phyloP scores from a whole-genome alignment of 2,113 vertebrate genomes.

The Limnothrissa miodon region DNA sequence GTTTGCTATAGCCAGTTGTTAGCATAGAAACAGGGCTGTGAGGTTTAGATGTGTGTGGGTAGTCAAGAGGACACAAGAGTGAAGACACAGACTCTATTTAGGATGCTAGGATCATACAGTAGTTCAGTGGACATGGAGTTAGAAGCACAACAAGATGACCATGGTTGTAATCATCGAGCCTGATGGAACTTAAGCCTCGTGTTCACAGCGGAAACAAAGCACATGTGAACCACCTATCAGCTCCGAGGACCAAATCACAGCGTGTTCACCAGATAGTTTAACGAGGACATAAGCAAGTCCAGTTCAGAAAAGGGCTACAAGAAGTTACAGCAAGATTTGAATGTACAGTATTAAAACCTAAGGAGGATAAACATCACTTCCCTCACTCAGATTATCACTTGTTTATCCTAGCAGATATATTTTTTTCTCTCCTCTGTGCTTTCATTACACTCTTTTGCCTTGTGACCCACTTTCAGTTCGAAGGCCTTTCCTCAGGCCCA shows the following conservation, averaged over 20 bases:
- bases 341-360: constrained; percentile 22
- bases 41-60: neutral
- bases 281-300: neutral
- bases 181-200: constrained; percentile 42
- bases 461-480: constrained; percentile 28
- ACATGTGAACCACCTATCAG: constrained; percentile 49
- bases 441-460: constrained; percentile 35
- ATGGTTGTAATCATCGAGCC: neutral
- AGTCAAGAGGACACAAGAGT: neutral
- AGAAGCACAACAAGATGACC: neutral
- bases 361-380: constrained; percentile 22
- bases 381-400: constrained; percentile 17
- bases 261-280: constrained; percentile 21
- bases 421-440: constrained; percentile 39
- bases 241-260: neutral
- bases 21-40: neutral
- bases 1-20: neutral
- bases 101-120: neutral
- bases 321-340: neutral
- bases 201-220: constrained; percentile 60
- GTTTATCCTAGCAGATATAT: constrained; percentile 42
- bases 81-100: neutral
- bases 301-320: neutral
- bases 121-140: neutral
- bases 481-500: constrained; percentile 23